Evolutionary conservation across 2,888 invertebrate genomes (phyloP).

Genomic region (Rhingia campestris): DNA sequence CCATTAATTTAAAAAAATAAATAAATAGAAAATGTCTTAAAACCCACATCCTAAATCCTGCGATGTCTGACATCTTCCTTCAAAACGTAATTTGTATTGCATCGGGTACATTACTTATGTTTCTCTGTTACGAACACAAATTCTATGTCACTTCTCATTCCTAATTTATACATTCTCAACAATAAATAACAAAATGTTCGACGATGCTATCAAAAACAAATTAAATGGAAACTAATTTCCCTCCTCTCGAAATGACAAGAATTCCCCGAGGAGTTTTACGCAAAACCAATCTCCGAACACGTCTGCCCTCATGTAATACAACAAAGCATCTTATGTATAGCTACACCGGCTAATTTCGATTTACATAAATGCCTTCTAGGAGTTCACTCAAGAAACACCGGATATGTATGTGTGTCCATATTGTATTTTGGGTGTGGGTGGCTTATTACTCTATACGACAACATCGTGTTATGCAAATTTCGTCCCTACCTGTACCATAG

Average conservation of each 20-base stretch:
- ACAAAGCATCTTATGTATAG: constrained; percentile 14
- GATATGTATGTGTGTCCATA: constrained; percentile 11
- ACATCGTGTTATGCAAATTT: constrained; percentile 65
- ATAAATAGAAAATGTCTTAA: too few species aligned
- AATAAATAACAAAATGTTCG: constrained; percentile 50
- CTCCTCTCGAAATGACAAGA: constrained; percentile 57
- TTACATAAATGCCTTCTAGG: constrained; percentile 58
- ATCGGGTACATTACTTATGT: not conserved
- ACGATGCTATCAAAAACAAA: constrained; percentile 42
- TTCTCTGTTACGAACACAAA: not conserved
- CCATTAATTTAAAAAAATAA: too few species aligned
- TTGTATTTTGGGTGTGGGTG: not conserved
- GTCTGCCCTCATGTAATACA: not conserved
- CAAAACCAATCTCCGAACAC: constrained; percentile 36
- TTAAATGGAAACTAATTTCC: constrained; percentile 66
- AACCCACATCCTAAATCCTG: too few species aligned
- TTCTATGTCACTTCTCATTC: constrained; percentile 33
- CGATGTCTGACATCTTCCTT: too few species aligned
- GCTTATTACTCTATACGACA: constrained; percentile 13
- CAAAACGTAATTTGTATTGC: not conserved
- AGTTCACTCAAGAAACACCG: constrained; percentile 14
- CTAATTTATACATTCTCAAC: constrained; percentile 17
- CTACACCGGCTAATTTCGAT: constrained; percentile 45
- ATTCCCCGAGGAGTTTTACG: constrained; percentile 45
- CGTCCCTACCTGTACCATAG: constrained; percentile 12